phyloP scores from a whole-genome alignment of 2,888 invertebrate genomes.

The Ametastegia equiseti region DNA sequence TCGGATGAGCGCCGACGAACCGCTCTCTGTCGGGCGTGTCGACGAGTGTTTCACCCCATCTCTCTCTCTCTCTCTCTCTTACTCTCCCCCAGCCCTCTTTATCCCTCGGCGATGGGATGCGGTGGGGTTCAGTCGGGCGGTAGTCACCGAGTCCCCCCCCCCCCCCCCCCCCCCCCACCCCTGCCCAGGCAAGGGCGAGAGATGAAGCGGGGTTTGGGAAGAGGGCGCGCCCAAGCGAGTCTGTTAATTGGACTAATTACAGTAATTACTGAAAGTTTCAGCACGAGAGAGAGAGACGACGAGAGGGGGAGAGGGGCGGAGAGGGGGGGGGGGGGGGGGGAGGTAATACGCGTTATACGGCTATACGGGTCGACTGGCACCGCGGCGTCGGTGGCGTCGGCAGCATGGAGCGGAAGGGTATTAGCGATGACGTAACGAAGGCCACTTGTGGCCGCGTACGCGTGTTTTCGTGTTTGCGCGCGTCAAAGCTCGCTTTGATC shows the following conservation, averaged over 20 bases:
- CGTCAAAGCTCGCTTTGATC: constrained; percentile 58
- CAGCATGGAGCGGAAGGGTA: constrained; percentile 52
- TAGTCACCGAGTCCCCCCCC: constrained; percentile 34
- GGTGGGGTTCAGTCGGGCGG: constrained; percentile 33
- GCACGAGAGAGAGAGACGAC: constrained; percentile 57
- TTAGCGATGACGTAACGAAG: constrained; percentile 66
- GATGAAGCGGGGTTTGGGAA: constrained; percentile 35
- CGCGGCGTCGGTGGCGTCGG: constrained; percentile 19
- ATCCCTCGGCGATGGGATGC: constrained; percentile 39
- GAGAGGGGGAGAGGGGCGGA: constrained; percentile 53
- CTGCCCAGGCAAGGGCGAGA: constrained; percentile 62
- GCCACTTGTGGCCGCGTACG: constrained; percentile 66
- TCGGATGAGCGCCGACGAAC: constrained; percentile 31
- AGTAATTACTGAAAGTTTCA: constrained; percentile 76
- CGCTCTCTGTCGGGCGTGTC: constrained; percentile 39
- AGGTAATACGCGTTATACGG: constrained; percentile 64
- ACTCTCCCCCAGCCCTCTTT: constrained; percentile 39
- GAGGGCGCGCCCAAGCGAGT: constrained; percentile 71
- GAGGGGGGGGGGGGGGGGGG: constrained; percentile 54
- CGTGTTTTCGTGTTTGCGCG: constrained; percentile 68
- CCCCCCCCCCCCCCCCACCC: constrained; percentile 39
- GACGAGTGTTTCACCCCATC: constrained; percentile 38
- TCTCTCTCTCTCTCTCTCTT: constrained; percentile 23
- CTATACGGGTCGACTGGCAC: constrained; percentile 60
- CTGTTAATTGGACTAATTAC: constrained; percentile 76